Evolutionary conservation across 1,140 invertebrate species (phyloP), one percentile per base, ranked within the genome.

Genomic region (Varroa destructor): DNA sequence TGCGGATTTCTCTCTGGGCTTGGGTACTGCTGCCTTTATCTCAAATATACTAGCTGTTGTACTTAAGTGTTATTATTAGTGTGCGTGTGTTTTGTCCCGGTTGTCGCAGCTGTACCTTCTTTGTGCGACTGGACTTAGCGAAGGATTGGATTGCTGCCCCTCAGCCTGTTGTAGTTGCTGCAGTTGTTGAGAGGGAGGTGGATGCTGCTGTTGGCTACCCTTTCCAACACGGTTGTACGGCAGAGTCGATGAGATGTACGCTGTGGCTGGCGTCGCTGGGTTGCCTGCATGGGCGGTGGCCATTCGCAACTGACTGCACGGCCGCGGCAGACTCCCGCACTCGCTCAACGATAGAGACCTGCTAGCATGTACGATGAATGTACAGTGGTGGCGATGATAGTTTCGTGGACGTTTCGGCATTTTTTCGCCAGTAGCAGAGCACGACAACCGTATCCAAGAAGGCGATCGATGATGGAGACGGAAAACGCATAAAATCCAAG

Each of bases 331-430:
- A 67, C 61, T 67, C 46, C 61, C 61, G 37, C 61, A 67, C 61
- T 67, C 61, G 37, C 61, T 67, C 61, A 67, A 46, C 37, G 61
- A 67, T 46, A 67, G 46, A 67, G 61, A 67, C 61, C 61, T 67
- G 61, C 46, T 36, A 8, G 46, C 46, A 3, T 3, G 46, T 5
- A 51, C 46, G 46, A 51, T 51, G 46, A 51, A 51, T 3, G 46
- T 51, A 8, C 8, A 3, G 46, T 51, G 46, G 46, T 51, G 46
- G 46, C 8, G 3, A 8, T 51, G 46, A 8, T 51, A 3, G 46
- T 51, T 8, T 8, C 3, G 46, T 51, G 46, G 46, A 8, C 46
- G 8, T 51, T 51, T 8, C 46, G 8, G 46, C 46, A 8, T 51
- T 51, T 51, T 5, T 51, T 51, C 46, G 8, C 4, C 46, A 25